phyloP scores from a whole-genome alignment of 2,797 vertebrate genomes.

The Poecilia picta region DNA sequence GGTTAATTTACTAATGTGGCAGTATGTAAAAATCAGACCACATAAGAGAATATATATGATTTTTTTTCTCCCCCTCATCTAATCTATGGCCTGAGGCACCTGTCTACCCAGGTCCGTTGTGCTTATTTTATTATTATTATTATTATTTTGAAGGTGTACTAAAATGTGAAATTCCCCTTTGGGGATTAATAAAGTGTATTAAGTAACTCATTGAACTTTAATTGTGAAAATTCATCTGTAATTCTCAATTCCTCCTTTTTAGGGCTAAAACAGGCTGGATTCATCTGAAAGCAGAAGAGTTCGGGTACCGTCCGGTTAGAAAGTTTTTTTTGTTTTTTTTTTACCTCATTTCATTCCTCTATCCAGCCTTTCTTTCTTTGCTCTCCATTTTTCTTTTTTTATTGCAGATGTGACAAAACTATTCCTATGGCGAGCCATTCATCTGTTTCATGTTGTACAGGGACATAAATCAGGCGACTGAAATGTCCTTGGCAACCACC shows the following conservation, averaged over 20 bases:
- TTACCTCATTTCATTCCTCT: conserved; percentile 14
- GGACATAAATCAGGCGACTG: conserved; percentile 49
- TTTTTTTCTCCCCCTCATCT: too few relatives aligned
- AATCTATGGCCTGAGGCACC: too few relatives aligned
- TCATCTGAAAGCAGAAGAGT: conserved; percentile 2
- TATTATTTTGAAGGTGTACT: too few relatives aligned
- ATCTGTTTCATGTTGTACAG: conserved; percentile 47
- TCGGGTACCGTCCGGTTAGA: conserved; percentile 10
- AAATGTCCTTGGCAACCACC: conserved; percentile 37
- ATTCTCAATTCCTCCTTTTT: conserved; percentile 3
- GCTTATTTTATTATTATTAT: too few relatives aligned
- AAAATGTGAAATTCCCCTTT: too few relatives aligned
- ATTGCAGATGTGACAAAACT: conserved; percentile 9
- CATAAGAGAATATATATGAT: too few relatives aligned
- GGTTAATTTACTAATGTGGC: background rate
- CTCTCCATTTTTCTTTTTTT: conserved; percentile 5
- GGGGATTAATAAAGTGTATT: background rate
- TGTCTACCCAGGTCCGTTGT: too few relatives aligned
- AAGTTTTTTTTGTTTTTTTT: conserved; percentile 1
- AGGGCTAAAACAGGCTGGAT: conserved; percentile 31
- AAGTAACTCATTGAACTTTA: background rate
- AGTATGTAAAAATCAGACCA: background rate
- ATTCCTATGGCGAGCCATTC: conserved; percentile 55
- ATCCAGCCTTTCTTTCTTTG: background rate
- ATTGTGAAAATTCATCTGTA: background rate